These are phyloP conservation scores for Apamea monoglypha DNA, from an alignment of 2,888 invertebrate species.

Conservation along the genomic window DNA sequence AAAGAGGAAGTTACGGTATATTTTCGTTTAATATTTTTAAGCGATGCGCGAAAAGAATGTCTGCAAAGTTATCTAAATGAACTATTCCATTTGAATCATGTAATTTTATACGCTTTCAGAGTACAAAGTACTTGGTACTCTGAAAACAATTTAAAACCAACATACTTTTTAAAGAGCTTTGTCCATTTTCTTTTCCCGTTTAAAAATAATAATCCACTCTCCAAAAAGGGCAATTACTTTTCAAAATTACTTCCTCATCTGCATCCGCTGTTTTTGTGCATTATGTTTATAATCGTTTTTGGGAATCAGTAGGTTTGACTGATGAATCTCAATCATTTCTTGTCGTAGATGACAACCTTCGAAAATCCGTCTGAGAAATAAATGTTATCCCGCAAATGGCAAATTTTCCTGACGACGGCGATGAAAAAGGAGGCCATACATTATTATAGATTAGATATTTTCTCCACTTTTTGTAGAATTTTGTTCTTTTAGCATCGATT, in stretches of 20 bases:
- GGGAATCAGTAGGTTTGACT: background rate
- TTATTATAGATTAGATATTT: constrained; percentile 37
- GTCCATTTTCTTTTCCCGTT: background rate
- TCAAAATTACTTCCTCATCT: background rate
- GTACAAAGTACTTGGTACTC: background rate
- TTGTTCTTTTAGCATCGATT: background rate
- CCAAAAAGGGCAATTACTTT: background rate
- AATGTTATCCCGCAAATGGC: constrained; percentile 13
- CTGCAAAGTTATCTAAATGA: background rate
- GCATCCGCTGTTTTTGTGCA: background rate
- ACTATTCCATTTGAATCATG: background rate
- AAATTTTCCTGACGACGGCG: background rate
- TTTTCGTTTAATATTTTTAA: constrained; percentile 30
- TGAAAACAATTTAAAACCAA: background rate
- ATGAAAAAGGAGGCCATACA: constrained; percentile 19
- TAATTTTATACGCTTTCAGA: background rate
- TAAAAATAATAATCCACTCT: background rate
- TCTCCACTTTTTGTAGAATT: background rate
- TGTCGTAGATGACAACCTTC: background rate
- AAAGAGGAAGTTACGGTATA: constrained; percentile 37
- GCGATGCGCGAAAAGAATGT: background rate
- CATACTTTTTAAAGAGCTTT: background rate
- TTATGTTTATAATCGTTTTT: background rate
- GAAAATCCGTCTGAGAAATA: constrained; percentile 16
- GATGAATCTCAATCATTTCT: constrained; percentile 1